Evolutionary conservation across 2,113 vertebrate species (phyloP).

Genomic region (Dipodomys merriami): DNA sequence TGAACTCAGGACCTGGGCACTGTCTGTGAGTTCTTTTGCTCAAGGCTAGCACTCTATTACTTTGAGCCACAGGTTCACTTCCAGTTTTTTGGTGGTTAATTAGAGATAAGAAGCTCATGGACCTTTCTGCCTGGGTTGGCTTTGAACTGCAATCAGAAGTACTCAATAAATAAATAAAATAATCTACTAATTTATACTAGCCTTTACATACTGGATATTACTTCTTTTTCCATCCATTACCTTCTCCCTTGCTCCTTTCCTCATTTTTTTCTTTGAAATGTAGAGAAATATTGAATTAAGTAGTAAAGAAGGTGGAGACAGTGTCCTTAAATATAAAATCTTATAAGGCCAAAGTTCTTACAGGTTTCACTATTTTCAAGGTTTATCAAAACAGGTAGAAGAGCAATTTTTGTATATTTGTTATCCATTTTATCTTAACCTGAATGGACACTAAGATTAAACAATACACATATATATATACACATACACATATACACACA

Average conservation of each 20-base stretch:
- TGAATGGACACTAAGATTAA: slow-evolving; percentile 17
- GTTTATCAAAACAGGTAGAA: slow-evolving; percentile 13
- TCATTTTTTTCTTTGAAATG: neutral
- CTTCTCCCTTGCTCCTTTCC: neutral
- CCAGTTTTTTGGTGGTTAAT: too few relatives aligned
- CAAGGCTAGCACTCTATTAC: too few relatives aligned
- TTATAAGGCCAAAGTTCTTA: neutral
- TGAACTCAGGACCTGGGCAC: too few relatives aligned
- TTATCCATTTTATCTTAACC: slow-evolving; percentile 17
- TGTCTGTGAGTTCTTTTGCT: too few relatives aligned
- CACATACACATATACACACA: neutral
- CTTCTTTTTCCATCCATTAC: neutral
- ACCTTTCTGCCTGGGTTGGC: neutral
- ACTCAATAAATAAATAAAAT: neutral
- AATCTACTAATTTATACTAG: slow-evolving; percentile 10
- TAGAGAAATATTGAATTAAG: slow-evolving; percentile 7
- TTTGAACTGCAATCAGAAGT: neutral
- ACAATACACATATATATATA: neutral
- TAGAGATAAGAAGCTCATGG: too few relatives aligned
- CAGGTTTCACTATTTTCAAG: slow-evolving; percentile 45
- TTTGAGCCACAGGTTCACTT: too few relatives aligned
- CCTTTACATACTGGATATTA: neutral
- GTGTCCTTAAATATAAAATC: slow-evolving; percentile 45
- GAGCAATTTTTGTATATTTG: neutral
- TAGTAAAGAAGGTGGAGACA: neutral